Percentiles rank a stretch among this genome's conserved stretches.
phyloP scores from a whole-genome alignment of 23 tunicate species.

The Oikopleura vanhoeffeni region DNA sequence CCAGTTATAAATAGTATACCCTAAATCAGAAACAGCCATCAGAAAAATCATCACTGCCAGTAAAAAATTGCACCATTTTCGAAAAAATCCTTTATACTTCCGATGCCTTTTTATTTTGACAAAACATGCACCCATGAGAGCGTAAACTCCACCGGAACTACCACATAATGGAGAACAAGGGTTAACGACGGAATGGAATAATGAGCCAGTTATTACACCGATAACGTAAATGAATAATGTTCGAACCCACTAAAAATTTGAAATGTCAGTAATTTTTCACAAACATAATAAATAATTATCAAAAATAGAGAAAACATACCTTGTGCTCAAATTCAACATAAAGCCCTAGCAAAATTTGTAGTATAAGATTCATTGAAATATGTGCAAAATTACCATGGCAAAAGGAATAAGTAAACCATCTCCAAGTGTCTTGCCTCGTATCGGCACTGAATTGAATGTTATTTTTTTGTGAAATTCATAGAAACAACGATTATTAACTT shows the following conservation, averaged over 20 bases:
- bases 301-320: neutral
- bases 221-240: neutral
- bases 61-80: neutral
- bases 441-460: neutral
- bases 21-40: neutral
- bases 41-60: neutral
- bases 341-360: neutral
- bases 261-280: neutral
- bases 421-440: neutral
- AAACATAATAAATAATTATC: neutral
- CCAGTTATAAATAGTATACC: neutral
- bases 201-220: neutral
- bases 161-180: constrained; percentile 8
- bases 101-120: neutral
- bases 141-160: neutral
- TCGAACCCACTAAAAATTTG: neutral
- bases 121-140: neutral
- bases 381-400: neutral
- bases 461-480: too few species aligned
- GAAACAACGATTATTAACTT: too few species aligned
- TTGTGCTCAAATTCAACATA: constrained; percentile 9
- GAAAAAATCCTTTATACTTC: neutral
- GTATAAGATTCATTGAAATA: neutral
- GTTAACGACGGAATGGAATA: constrained; percentile 5
- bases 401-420: constrained; percentile 5